Base-by-base conservation (phyloP, 23 tunicate species). In the Pegea sp. region DNA sequence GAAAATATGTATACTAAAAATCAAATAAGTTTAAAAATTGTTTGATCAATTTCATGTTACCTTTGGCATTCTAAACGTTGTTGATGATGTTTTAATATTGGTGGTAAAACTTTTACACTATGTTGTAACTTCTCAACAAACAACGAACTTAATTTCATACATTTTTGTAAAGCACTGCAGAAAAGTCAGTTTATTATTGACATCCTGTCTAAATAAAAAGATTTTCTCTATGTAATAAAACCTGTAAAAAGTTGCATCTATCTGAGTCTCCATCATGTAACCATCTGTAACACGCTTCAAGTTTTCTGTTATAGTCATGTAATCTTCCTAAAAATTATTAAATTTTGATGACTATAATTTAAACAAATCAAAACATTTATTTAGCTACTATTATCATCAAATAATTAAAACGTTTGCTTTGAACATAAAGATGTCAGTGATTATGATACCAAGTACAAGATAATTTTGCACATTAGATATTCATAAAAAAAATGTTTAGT, bases 261-360 rank as follows among this genome's bases (percentile, higher is more conserved):
- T 57, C 51, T 74, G 84, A 16, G 84, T 68, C 28, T 74, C 84
- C 84, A 74, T 74, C 3, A 33, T 4, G 51, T 57, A 74, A 20
- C 58, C 22, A 3, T 58, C 69, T 0, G 44, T 28, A 18, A 55
- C 59, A 33, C 93, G 64, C 26, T 58, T 55, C 60, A 81, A 59
- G 58, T 81, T 81, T 30, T 81, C 52, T 21, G 78, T 77, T 16
- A 66, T 54, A 34, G 65, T 71, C 25, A 67, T 42, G 31, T 81
- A 75, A 30, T 54, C 34, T 30, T 66, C 71, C 86, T 75, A 51
- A 19, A 55, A 48, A 61, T 0, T 5, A 52, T 4, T 4, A 59
- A 25, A 24, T 23, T 13, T 26, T 6, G 26, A 56, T 25, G 46
- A 25, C 26, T 56, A 23, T n/a, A n/a, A n/a, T n/a, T n/a, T n/a